Conservation (phyloP, 2,888 invertebrate species). For the Hirtodrosophila duncani region DNA sequence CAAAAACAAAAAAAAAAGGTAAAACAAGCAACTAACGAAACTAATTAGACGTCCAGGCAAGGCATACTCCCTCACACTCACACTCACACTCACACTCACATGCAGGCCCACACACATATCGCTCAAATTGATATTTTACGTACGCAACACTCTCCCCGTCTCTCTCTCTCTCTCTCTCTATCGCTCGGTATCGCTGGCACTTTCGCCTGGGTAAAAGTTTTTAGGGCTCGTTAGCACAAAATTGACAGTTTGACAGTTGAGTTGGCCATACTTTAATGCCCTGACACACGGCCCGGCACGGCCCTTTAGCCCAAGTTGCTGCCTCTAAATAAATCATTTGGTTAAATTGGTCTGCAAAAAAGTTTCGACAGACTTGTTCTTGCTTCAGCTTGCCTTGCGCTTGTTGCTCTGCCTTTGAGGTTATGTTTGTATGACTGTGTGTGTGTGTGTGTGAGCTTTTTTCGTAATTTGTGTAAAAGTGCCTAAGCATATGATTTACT, state of each 20-base stretch:
- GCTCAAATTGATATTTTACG: conserved; percentile 70
- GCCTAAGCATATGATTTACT: conserved; percentile 69
- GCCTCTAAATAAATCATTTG: conserved; percentile 69
- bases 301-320: conserved; percentile 41
- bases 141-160: conserved; percentile 15
- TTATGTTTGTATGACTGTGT: conserved; percentile 13
- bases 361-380: conserved; percentile 70
- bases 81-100: no score
- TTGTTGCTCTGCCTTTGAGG: conserved; percentile 1
- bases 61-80: no score
- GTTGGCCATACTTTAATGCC: conserved; percentile 70
- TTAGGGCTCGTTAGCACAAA: conserved; percentile 72
- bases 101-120: conserved; percentile 46
- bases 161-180: not conserved
- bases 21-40: conserved; percentile 65
- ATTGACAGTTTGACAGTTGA: conserved; percentile 75
- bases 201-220: conserved; percentile 51
- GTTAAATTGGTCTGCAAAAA: conserved; percentile 72
- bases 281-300: conserved; percentile 12
- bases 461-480: conserved; percentile 69
- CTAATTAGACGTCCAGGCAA: conserved; percentile 69
- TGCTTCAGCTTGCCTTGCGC: not conserved
- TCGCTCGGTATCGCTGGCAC: not conserved
- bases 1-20: conserved; percentile 19
- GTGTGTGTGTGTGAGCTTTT: conserved; percentile 18